These are phyloP conservation scores for Florisuga fusca DNA, from an alignment of 2,797 vertebrate species.

Conservation along the genomic window DNA sequence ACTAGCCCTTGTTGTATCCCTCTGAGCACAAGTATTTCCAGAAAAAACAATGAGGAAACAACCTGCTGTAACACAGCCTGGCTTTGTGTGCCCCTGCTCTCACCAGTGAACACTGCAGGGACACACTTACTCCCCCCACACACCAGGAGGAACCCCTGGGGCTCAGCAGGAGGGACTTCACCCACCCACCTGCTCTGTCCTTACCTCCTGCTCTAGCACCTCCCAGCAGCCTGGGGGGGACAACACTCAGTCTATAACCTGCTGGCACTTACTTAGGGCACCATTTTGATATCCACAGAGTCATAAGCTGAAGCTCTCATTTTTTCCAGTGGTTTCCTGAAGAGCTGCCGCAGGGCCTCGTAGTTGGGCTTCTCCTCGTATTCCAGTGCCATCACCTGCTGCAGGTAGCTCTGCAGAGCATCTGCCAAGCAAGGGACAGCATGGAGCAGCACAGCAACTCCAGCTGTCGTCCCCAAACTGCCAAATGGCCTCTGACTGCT, in stretches of 20 bases:
- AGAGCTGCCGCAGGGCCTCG: neutral
- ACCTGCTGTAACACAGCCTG: neutral
- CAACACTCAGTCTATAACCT: too few species aligned
- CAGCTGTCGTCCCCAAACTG: neutral
- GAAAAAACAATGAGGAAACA: neutral
- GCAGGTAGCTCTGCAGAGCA: constrained; percentile 48
- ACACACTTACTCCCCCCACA: neutral
- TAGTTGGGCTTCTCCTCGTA: constrained; percentile 65
- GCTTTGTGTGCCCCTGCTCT: neutral
- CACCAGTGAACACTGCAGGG: fast-evolving
- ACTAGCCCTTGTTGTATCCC: neutral
- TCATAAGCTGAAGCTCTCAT: constrained; percentile 62
- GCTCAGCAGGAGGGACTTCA: too few species aligned
- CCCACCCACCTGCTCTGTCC: neutral
- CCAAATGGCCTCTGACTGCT: fast-evolving
- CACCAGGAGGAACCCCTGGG: neutral
- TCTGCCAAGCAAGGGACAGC: constrained; percentile 2
- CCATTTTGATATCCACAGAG: constrained; percentile 23
- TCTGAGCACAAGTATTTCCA: neutral
- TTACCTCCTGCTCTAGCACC: neutral
- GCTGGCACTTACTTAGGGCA: constrained; percentile 48
- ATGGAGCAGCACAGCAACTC: neutral
- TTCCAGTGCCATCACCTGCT: constrained; percentile 14
- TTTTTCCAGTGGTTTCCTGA: constrained; percentile 25
- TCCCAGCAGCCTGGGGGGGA: too few species aligned